Evolutionary conservation across 1,140 invertebrate species (phyloP).

Genomic region (Drosophila burlai): DNA sequence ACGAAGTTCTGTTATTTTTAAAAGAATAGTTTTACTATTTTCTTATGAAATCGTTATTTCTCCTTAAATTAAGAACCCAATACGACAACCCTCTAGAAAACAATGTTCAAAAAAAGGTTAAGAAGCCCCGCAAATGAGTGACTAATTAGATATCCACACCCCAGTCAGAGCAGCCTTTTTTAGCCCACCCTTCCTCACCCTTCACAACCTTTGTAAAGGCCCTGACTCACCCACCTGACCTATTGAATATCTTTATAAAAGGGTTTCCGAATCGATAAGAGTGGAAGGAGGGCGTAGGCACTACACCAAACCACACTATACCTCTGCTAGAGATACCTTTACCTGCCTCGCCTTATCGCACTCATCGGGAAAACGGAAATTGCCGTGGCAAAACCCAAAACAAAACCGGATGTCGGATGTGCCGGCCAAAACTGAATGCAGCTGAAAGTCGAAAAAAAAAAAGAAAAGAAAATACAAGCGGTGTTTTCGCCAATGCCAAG

Average conservation of each 20-base stretch:
- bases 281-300: background rate
- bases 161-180: background rate
- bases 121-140: slow-evolving; percentile 32
- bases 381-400: slow-evolving; percentile 24
- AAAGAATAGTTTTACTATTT: background rate
- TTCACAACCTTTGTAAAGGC: slow-evolving; percentile 20
- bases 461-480: slow-evolving; percentile 21
- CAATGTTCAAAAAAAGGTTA: slow-evolving; percentile 15
- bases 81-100: background rate
- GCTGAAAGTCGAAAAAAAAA: slow-evolving; percentile 22
- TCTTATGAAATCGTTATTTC: background rate
- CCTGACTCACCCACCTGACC: slow-evolving; percentile 50
- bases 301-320: slow-evolving; percentile 1
- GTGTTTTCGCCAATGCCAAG: slow-evolving; percentile 43
- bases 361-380: slow-evolving; percentile 41
- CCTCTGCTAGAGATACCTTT: background rate
- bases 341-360: slow-evolving; percentile 7
- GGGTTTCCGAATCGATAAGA: slow-evolving; percentile 33
- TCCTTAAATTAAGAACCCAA: background rate
- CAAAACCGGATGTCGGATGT: slow-evolving; percentile 57
- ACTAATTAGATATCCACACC: slow-evolving; percentile 60
- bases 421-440: slow-evolving; percentile 23
- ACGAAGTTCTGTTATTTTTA: background rate
- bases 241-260: slow-evolving; percentile 39
- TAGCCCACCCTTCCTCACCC: background rate